These are phyloP conservation scores for Isichthys henryi DNA, from an alignment of 2,113 vertebrate genomes.

Conservation along the genomic window DNA sequence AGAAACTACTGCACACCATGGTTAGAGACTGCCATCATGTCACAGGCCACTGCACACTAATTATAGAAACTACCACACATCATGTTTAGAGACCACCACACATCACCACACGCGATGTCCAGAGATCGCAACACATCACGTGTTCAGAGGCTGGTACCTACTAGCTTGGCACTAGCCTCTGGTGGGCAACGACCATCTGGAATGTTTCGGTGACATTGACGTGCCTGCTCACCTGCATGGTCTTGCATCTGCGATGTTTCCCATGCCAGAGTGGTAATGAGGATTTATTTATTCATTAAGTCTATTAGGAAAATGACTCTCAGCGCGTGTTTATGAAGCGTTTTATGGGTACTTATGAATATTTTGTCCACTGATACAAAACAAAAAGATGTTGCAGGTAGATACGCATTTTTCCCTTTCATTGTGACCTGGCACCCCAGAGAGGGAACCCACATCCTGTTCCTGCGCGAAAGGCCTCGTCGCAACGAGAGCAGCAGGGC, in stretches of 20 bases:
- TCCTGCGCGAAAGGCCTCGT: not conserved
- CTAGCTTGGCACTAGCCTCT: not conserved
- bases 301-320: slow-evolving; percentile 21
- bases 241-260: not conserved
- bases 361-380: slow-evolving; percentile 15
- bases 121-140: not conserved
- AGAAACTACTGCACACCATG: not conserved
- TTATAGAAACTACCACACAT: not conserved
- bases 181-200: not conserved
- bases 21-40: not conserved
- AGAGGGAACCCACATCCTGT: slow-evolving; percentile 24
- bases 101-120: not conserved
- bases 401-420: not conserved
- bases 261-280: slow-evolving; percentile 10
- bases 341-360: slow-evolving; percentile 4
- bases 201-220: not conserved
- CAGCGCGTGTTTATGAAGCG: not conserved
- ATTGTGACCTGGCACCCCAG: not conserved
- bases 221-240: slow-evolving; percentile 9
- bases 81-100: not conserved
- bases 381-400: slow-evolving; percentile 7
- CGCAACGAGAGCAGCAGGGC: not conserved
- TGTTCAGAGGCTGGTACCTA: not conserved
- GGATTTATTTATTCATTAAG: slow-evolving; percentile 15
- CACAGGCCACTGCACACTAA: not conserved